Base-by-base conservation (phyloP, 2,888 invertebrate species). In the Polydrusus tereticollis region DNA sequence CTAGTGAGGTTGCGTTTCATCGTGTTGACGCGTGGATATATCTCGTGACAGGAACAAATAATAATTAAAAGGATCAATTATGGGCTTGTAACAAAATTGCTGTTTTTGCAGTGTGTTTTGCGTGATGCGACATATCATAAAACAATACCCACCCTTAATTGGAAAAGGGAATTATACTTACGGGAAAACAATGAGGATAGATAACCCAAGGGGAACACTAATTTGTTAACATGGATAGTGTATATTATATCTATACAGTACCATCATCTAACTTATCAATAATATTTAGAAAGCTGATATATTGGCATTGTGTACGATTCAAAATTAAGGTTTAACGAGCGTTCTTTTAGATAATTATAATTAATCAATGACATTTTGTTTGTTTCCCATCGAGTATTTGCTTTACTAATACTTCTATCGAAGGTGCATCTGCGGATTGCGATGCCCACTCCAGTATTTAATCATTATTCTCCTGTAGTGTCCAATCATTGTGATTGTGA, bases 21-120 rank as follows among this genome's bases (percentile, higher is more conserved):
- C 50, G 14, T 50, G 50, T 23, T 50, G 23, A 50, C 50, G 50
- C 50, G 23, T 26, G 45, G 62, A 62, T 26, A 62, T 29, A 7
- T 16, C 33, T 20, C 64, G 52, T 66, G 66, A 66, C 66, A 66
- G 45, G 57, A 57, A 57, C 45, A 66, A 55, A 41, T 41, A 41
- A 41, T 41, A 41, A 41, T n/a, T 12, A 41, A n/a, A 41, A 41
- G 67, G 38, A 38, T 16, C 43, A 41, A 66, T 66, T 66, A 55
- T 18, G 26, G 41, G 65, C 41, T 23, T 66, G 65, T 64, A 41
- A 18, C 20, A 21, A n/a, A 50, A 29, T 50, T 33, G 2, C 16
- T 26, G 47, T 63, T 18, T 63, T 47, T n/a, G 10, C 14, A 33
- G 47, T 29, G 33, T 47, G 47, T 63, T 63, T 60, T 18, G 26